Evolutionary conservation across 2,113 vertebrate genomes (phyloP), one percentile per base, ranked within the genome.

Genomic region (Ellobius talpinus): DNA sequence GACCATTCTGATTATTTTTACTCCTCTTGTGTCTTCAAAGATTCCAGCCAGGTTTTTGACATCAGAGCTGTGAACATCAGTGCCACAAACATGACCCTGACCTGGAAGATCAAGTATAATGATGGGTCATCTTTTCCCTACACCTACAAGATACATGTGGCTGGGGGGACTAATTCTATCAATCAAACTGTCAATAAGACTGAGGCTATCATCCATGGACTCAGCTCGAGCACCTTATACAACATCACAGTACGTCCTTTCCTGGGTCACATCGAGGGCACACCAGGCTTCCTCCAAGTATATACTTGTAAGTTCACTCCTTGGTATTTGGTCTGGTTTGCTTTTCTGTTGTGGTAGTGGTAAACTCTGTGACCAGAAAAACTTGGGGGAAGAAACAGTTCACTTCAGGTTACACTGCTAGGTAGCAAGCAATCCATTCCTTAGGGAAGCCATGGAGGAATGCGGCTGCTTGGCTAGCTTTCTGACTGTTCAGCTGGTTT

Each of bases 21-120:
- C 39, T 31, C 14, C 12, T 93, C 31, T 63, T 77, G 10, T 97
- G 90, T 89, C 95, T 96, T 84, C 4, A 11, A 90, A 98, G 98
- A 26, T 1, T 0, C 61, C 68, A 68, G 0, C 63, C 42, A 0
- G 0, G 89, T 98, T 13, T 24, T 0, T 26, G 17, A 77, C 55
- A 0, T 98, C 1, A 0, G 2, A 6, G 52, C 47, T 1, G 76
- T 74, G 33, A 77, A 61, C 12, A 24, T 98, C 74, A 95, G 9
- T 29, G 96, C 94, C 77, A 82, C 70, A 1, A 50, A 0, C 17
- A 82, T 99, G 70, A 95, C 0, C 0, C 91, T 99, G 86, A 94
- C 0, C 0, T 99, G 99, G 99, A 0, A 0, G 77, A 88, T 97
- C 98, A 92, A 2, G 0, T 6, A 93, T 31, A 5, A 31, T 0